Conservation (phyloP, 2,888 invertebrate species). For the Pollenia angustigena region DNA sequence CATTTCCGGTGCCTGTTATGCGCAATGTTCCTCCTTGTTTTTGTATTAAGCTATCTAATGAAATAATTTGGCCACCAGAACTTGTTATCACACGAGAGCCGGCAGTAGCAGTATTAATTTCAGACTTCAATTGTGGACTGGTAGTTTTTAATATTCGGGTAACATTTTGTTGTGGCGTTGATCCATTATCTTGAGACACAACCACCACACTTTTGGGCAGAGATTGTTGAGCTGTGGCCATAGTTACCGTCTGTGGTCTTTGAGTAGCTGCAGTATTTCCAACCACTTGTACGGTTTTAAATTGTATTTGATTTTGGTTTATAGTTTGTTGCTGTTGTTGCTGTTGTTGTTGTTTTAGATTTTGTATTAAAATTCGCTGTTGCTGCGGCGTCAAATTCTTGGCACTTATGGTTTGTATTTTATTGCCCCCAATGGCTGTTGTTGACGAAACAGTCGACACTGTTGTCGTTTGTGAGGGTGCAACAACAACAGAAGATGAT, state of each 20-base stretch:
- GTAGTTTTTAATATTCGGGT: slow-evolving; percentile 68
- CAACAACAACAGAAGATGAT: slow-evolving; percentile 66
- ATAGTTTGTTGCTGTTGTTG: slow-evolving; percentile 71
- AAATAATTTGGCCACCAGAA: slow-evolving; percentile 85
- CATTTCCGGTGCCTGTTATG: slow-evolving; percentile 53
- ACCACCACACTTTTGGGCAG: slow-evolving; percentile 46
- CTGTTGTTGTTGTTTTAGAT: slow-evolving; percentile 81
- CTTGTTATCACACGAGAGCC: slow-evolving; percentile 81
- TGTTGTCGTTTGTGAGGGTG: slow-evolving; percentile 70
- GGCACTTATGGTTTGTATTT: slow-evolving; percentile 80
- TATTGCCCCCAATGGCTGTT: slow-evolving; percentile 68
- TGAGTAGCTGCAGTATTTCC: slow-evolving; percentile 60
- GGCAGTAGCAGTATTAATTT: slow-evolving; percentile 32
- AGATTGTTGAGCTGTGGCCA: slow-evolving; percentile 59
- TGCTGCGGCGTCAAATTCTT: slow-evolving; percentile 82
- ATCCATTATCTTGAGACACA: slow-evolving; percentile 53
- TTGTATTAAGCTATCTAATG: slow-evolving; percentile 80
- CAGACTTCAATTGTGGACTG: slow-evolving; percentile 64
- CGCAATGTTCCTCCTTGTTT: slow-evolving; percentile 71
- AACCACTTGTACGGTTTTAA: slow-evolving; percentile 76
- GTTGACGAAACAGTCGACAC: slow-evolving; percentile 62
- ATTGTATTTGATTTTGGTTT: slow-evolving; percentile 77
- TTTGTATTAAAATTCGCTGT: slow-evolving; percentile 82
- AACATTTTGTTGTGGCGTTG: slow-evolving; percentile 62
- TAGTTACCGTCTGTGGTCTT: slow-evolving; percentile 70